Conservation (phyloP, 2,797 vertebrate species). For the Crocidura indochinensis region DNA sequence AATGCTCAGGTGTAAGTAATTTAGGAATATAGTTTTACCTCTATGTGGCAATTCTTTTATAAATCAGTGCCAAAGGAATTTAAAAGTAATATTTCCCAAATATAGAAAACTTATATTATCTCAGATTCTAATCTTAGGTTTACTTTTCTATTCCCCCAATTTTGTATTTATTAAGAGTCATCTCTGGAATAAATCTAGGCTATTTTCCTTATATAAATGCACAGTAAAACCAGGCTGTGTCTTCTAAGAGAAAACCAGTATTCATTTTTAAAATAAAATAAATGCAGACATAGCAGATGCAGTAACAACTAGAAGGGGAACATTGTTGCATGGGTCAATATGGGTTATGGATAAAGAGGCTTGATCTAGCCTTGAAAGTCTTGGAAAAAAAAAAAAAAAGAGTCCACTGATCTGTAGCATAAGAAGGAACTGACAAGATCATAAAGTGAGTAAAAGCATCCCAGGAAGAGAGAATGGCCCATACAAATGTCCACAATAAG, state of each 20-base stretch:
- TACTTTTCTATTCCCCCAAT: not conserved
- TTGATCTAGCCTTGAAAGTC: not conserved
- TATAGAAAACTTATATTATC: slow-evolving; percentile 1
- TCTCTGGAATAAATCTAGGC: not conserved
- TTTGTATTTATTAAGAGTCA: not conserved
- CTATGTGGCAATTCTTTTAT: not conserved
- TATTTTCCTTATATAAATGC: slow-evolving; percentile 20
- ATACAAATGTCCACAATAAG: not conserved
- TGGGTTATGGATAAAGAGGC: not conserved
- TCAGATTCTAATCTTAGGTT: slow-evolving; percentile 32
- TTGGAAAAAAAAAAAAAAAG: slow-evolving; percentile 27
- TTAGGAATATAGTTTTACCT: slow-evolving; percentile 1
- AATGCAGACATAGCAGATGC: not conserved
- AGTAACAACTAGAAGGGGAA: slow-evolving; percentile 25
- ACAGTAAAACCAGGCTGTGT: slow-evolving; percentile 34
- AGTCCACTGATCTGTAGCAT: not conserved
- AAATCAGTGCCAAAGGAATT: slow-evolving; percentile 23
- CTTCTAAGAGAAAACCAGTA: not conserved
- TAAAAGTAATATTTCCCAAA: slow-evolving; percentile 54
- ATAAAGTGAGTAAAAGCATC: not conserved
- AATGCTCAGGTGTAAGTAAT: not conserved
- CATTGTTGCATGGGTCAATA: not conserved
- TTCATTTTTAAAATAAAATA: slow-evolving; percentile 6
- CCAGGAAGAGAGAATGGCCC: not conserved
- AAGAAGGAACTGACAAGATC: not conserved